Conservation (phyloP, 2,113 vertebrate genomes). For the Anseranas semipalmata region DNA sequence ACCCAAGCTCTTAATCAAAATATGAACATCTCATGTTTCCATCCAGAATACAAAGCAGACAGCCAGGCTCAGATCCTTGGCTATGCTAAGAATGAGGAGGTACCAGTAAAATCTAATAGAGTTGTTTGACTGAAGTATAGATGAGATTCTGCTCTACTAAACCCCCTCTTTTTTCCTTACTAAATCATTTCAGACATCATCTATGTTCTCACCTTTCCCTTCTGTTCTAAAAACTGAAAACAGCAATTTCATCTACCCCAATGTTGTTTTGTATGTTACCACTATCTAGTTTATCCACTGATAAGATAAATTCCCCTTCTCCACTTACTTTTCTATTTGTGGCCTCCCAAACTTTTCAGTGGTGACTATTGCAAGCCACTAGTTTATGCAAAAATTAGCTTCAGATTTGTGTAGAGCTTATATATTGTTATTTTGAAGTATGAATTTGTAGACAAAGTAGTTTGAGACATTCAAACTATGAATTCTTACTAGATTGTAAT, state of each 20-base stretch:
- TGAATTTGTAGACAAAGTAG: background rate
- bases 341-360: background rate
- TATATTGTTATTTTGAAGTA: background rate
- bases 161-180: background rate
- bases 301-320: background rate
- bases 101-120: background rate
- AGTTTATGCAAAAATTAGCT: background rate
- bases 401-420: background rate
- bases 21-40: background rate
- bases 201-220: background rate
- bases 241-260: background rate
- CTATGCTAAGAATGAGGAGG: background rate
- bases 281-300: background rate
- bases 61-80: background rate
- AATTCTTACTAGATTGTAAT: background rate
- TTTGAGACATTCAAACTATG: background rate
- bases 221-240: background rate
- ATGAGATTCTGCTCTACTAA: background rate
- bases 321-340: background rate
- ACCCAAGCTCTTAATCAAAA: background rate
- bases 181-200: background rate
- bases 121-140: background rate
- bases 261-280: background rate
- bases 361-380: background rate
- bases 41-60: background rate